Evolutionary conservation across 2,888 invertebrate genomes (phyloP).

Genomic region (Pocota personata): DNA sequence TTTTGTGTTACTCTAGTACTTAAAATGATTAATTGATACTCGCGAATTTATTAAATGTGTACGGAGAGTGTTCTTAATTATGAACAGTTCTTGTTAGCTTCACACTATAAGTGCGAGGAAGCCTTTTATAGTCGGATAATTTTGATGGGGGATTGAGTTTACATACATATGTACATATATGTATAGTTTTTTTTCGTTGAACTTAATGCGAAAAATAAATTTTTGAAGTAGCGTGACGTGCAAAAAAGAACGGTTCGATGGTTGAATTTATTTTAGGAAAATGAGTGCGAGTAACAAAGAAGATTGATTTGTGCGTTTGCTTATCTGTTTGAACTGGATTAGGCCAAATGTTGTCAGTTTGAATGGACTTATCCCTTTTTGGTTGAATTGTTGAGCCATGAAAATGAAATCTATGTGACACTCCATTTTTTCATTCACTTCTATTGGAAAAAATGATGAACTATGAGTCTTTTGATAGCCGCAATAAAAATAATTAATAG

Average conservation of each 20-base stretch:
- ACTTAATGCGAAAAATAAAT: background rate
- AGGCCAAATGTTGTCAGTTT: background rate
- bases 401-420: background rate
- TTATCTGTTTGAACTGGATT: background rate
- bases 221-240: background rate
- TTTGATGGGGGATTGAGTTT: background rate
- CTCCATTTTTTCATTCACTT: too few species aligned
- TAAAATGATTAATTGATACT: constrained; percentile 9
- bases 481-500: too few species aligned
- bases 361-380: background rate
- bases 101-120: background rate
- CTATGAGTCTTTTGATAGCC: too few species aligned
- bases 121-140: constrained; percentile 22
- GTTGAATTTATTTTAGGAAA: background rate
- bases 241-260: background rate
- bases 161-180: too few species aligned
- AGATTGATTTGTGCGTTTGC: background rate
- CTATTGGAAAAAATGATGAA: too few species aligned
- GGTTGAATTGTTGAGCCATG: background rate
- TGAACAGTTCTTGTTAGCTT: background rate
- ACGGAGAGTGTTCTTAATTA: constrained; percentile 15
- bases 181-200: background rate
- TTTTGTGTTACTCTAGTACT: background rate
- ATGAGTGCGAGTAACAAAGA: background rate
- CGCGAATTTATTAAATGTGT: constrained; percentile 1